Evolutionary conservation across 2,797 vertebrate species (phyloP), one percentile per base, ranked within the genome.

Genomic region (Garrulus glandarius): DNA sequence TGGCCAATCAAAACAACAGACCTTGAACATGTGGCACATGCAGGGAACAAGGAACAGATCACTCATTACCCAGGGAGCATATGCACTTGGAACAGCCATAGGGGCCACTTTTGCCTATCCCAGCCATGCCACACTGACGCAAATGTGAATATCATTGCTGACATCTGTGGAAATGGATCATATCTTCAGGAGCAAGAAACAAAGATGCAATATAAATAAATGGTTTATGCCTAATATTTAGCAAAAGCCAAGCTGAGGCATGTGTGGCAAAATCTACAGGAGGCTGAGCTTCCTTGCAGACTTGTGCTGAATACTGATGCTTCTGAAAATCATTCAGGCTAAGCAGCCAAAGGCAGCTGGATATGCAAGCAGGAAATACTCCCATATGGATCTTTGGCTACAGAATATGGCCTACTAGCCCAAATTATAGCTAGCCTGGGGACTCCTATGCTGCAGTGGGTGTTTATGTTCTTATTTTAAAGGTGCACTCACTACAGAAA

Each of bases 31-130:
- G 1, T 23, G 72, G 60, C 75, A 71, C 14, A 8, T 0, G 13
- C 44, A 71, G 36, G 41, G 63, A 79, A 47, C 37, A 46, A 61
- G 56, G 87, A 87, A 37, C n/a, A 67, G 29, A 60, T 82, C 63
- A 14, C 53, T 76, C 65, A 34, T 36, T 60, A 22, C 16, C n/a
- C 20, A 39, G 77, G 46, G 53, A 84, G 43, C 1, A 2, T 71
- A 60, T 0, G 0, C 32, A 7, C 34, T 70, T 6, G 0, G 22
- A 84, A 71, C 36, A 50, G 30, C 21, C 43, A 23, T 0, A 0
- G 61, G 24, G 18, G 11, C 55, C 85, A 47, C 37, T 69, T 72
- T 19, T 32, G 59, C 70, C 64, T 32, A 11, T 27, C 46, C 52
- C 23, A 64, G 72, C 69, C 9, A 3, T 5, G 15, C 50, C 87